phyloP scores from a whole-genome alignment of 2,797 vertebrate genomes.

The Ptychobarbus kaznakovi region DNA sequence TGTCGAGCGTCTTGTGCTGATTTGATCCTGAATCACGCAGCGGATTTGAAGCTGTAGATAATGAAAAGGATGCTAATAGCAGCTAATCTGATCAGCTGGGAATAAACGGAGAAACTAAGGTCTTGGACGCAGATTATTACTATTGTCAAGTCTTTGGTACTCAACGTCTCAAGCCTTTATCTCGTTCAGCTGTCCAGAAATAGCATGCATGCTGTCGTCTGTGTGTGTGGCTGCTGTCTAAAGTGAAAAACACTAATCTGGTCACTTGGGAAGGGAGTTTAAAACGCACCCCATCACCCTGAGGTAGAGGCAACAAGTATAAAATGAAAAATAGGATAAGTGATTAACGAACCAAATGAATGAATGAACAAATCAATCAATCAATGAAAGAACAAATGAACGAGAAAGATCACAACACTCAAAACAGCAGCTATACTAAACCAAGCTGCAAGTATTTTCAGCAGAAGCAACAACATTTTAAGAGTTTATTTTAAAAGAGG shows the following conservation, averaged over 20 bases:
- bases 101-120: slow-evolving; percentile 13
- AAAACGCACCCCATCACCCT: not conserved
- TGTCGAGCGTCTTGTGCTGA: slow-evolving; percentile 9
- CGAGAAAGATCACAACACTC: not conserved
- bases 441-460: not conserved
- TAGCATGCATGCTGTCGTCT: not conserved
- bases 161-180: slow-evolving; percentile 14
- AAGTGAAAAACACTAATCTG: slow-evolving; percentile 22
- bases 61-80: slow-evolving; percentile 49
- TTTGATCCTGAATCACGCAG: slow-evolving; percentile 44
- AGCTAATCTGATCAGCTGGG: slow-evolving; percentile 48
- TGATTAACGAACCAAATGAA: not conserved
- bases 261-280: slow-evolving; percentile 1
- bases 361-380: not conserved
- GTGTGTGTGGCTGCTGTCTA: slow-evolving; percentile 10
- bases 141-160: slow-evolving; percentile 20
- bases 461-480: not conserved
- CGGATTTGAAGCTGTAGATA: slow-evolving; percentile 41
- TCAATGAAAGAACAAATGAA: not conserved
- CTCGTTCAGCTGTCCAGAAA: not conserved
- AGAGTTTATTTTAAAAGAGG: not conserved
- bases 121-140: slow-evolving; percentile 26
- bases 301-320: not conserved
- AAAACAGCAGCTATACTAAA: not conserved
- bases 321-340: not conserved